Base-by-base conservation (phyloP, 2,888 invertebrate genomes). In the Dicranocentrus wangi region DNA sequence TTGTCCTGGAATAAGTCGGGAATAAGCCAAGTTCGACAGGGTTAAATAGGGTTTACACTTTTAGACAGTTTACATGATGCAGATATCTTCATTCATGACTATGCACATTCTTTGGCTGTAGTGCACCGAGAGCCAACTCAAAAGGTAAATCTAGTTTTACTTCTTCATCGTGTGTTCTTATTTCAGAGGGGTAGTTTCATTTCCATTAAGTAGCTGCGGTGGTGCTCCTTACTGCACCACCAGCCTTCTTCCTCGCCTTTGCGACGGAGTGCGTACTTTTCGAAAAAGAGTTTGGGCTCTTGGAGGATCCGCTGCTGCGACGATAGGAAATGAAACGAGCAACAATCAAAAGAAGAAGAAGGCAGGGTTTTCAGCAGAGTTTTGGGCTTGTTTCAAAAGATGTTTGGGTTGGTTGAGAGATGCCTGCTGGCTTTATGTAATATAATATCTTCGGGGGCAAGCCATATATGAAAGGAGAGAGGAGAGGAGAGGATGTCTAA, bases 321-420 rank as follows among this genome's bases (percentile, higher is more conserved):
- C 8, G 42, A 19, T 15, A 61, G 60, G 61, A 72, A 72, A 63
- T 61, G 61, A 51, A 61, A 72, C 61, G 72, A 72, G 51, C 51
- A 61, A 47, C 51, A 27, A 43, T 5, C 17, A 42, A 23, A 8
- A 60, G 42, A 28, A 27, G 27, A 17, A 27, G n/a, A 17, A 43
- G 10, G 42, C 15, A 25, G 43, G 65, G 8, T 47, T n/a, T n/a
- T 47, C 17, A 8, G 13, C 13, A 13, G 39, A 39, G 39, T 39
- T 8, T 5, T 39, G 39, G 39, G 13, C 19, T n/a, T 19, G 51
- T 51, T 51, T 19, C 19, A 2, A n/a, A 15, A 10, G 39, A 39
- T 8, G 7, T 39, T 8, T 39, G 39, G 39, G n/a, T n/a, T 39
- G 39, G 39, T 39, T 5, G 39, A 8, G 39, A 13, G 5, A 5